These are phyloP conservation scores for Harlomillsia oculata DNA, from an alignment of 1,140 invertebrate genomes.

Conservation along the genomic window DNA sequence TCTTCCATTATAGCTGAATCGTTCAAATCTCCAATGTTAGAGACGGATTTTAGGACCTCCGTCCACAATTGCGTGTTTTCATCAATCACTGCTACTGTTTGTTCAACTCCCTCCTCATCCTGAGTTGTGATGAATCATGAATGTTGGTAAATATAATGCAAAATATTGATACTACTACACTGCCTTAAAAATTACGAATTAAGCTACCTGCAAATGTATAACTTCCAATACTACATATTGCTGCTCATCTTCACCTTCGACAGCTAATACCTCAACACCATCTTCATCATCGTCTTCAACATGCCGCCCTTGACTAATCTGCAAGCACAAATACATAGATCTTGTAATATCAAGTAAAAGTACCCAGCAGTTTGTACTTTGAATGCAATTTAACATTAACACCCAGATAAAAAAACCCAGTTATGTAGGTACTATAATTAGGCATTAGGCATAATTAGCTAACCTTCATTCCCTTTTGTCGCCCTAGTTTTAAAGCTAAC, in stretches of 20 bases:
- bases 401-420: too few relatives aligned
- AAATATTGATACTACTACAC: not conserved
- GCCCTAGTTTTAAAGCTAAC: conserved; percentile 65
- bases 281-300: conserved; percentile 44
- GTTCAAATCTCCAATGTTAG: conserved; percentile 26
- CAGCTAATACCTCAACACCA: conserved; percentile 50
- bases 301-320: conserved; percentile 41
- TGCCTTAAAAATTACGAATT: not conserved
- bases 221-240: conserved; percentile 80
- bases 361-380: too few relatives aligned
- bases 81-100: conserved; percentile 40
- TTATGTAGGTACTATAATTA: not conserved
- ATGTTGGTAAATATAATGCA: not conserved
- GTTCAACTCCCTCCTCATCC: conserved; percentile 40
- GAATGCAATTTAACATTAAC: too few relatives aligned
- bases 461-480: conserved; percentile 59
- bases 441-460: too few relatives aligned
- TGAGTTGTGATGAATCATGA: conserved; percentile 26
- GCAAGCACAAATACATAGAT: conserved; percentile 4
- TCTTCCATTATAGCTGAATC: conserved; percentile 19
- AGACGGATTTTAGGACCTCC: conserved; percentile 33
- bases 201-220: conserved; percentile 60
- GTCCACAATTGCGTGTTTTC: conserved; percentile 34
- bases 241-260: conserved; percentile 64
- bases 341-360: not conserved